phyloP scores from a whole-genome alignment of 2,113 vertebrate genomes.

The Potamarius usumacintae region DNA sequence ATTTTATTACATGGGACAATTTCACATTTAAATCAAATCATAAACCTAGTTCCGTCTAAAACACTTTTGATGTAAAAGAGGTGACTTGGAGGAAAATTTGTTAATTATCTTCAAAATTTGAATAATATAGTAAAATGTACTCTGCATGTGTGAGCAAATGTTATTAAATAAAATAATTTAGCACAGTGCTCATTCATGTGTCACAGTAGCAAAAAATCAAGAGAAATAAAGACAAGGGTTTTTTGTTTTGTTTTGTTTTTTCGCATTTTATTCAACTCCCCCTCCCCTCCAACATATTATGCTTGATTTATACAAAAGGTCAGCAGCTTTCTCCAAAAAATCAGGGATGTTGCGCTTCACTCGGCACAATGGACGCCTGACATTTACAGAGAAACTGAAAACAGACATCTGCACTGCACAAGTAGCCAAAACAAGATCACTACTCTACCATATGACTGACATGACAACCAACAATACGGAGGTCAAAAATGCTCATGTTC shows the following conservation, averaged over 20 bases:
- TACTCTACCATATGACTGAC: conserved; percentile 30
- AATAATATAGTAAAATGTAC: not conserved
- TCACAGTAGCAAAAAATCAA: not conserved
- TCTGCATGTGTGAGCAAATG: not conserved
- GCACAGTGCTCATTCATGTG: not conserved
- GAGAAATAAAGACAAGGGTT: not conserved
- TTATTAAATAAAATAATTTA: too few relatives aligned
- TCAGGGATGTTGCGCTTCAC: not conserved
- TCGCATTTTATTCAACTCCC: conserved; percentile 12
- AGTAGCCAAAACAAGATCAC: conserved; percentile 11
- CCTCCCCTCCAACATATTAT: not conserved
- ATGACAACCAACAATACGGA: not conserved
- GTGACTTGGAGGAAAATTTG: not conserved
- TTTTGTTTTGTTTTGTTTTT: not conserved
- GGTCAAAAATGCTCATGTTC: not conserved
- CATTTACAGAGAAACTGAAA: conserved; percentile 29
- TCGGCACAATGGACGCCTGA: conserved; percentile 34
- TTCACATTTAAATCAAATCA: not conserved
- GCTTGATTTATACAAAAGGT: conserved; percentile 35
- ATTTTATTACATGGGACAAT: not conserved
- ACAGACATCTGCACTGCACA: conserved; percentile 31
- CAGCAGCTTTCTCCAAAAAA: conserved; percentile 13
- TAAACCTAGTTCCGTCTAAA: not conserved
- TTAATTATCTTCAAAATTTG: not conserved
- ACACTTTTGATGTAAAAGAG: not conserved